phyloP scores from a whole-genome alignment of 2,113 vertebrate genomes.

The Chloroceryle aenea region DNA sequence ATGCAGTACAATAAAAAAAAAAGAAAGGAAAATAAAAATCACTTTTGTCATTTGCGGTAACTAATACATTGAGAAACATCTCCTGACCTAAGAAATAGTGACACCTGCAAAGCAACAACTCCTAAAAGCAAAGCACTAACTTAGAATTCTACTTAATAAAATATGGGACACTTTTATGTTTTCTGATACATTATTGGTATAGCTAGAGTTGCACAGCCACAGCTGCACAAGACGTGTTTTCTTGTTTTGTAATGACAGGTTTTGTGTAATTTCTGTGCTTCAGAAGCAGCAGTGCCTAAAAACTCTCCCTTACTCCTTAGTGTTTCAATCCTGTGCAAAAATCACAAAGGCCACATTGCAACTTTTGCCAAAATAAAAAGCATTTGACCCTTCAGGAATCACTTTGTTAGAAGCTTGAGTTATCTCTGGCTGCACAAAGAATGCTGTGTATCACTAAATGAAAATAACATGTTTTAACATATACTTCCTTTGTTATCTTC shows the following conservation, averaged over 20 bases:
- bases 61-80: neutral
- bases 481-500: neutral
- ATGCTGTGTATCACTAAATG: neutral
- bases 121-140: neutral
- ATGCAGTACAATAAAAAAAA: neutral
- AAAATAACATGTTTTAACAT: neutral
- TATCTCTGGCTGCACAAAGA: neutral
- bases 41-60: neutral
- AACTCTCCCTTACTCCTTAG: neutral
- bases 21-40: neutral
- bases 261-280: neutral
- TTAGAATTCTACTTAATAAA: neutral
- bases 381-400: neutral
- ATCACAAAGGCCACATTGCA: neutral
- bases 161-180: neutral
- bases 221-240: neutral
- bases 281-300: neutral
- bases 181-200: fast-evolving
- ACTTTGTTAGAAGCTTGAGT: neutral
- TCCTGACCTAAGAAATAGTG: neutral
- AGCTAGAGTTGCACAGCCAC: neutral
- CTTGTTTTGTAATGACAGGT: neutral
- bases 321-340: neutral
- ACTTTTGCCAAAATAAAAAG: neutral
- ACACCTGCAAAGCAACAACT: neutral